These are phyloP conservation scores for Atethmia centrago DNA, from an alignment of 2,888 invertebrate species.

Conservation along the genomic window DNA sequence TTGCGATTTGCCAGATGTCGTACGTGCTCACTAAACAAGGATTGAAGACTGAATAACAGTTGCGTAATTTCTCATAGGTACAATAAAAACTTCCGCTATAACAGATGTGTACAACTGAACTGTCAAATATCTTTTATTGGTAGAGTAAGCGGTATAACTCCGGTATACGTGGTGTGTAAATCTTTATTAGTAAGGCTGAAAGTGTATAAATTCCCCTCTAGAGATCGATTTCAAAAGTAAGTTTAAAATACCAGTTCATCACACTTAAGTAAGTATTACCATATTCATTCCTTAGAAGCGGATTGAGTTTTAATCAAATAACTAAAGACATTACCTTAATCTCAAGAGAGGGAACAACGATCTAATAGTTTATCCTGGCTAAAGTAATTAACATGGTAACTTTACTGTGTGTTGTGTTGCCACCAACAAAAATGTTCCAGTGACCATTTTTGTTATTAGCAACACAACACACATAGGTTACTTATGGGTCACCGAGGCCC, in stretches of 20 bases:
- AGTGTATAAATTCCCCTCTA: constrained; percentile 2
- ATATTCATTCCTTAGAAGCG: constrained; percentile 21
- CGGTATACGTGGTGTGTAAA: too few relatives aligned
- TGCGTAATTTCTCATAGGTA: too few relatives aligned
- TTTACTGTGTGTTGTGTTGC: background rate
- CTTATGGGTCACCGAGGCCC: too few relatives aligned
- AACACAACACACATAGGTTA: background rate
- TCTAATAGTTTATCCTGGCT: constrained; percentile 1
- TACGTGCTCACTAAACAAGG: too few relatives aligned
- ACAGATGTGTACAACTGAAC: too few relatives aligned
- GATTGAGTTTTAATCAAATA: constrained; percentile 30
- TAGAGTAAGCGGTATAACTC: too few relatives aligned
- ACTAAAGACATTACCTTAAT: background rate
- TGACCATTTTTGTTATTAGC: background rate
- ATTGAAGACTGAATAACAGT: too few relatives aligned
- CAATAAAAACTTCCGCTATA: too few relatives aligned
- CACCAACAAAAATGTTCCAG: too few relatives aligned
- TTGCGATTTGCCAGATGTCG: too few relatives aligned
- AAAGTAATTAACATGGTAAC: background rate
- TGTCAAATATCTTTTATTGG: too few relatives aligned
- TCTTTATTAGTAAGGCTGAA: background rate
- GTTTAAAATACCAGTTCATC: constrained; percentile 33
- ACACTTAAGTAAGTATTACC: constrained; percentile 41
- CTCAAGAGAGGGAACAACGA: constrained; percentile 15
- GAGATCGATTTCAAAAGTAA: constrained; percentile 38